Evolutionary conservation across 2,888 invertebrate genomes (phyloP).

Genomic region (Sarcophaga carnaria): DNA sequence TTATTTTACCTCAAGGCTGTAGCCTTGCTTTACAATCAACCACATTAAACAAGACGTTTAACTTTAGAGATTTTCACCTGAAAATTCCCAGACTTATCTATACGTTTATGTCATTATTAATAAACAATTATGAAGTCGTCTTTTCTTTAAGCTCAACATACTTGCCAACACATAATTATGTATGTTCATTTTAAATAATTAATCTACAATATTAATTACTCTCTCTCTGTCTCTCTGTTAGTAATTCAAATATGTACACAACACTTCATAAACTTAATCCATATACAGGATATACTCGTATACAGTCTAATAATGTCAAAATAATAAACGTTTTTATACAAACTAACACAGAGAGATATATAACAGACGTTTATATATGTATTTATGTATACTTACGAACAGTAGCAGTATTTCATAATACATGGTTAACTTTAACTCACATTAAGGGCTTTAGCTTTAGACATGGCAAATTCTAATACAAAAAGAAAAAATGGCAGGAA

Average conservation of each 20-base stretch:
- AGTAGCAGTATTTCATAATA: not conserved
- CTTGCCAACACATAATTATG: not conserved
- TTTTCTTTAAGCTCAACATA: not conserved
- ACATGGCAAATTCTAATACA: conserved; percentile 39
- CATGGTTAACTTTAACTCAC: not conserved
- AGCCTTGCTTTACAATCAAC: not conserved
- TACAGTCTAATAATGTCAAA: conserved; percentile 7
- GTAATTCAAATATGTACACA: conserved; percentile 59
- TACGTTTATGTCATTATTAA: not conserved
- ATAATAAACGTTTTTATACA: conserved; percentile 21
- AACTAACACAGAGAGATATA: not conserved
- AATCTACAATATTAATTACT: conserved; percentile 62
- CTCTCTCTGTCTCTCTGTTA: not conserved
- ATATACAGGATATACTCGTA: not conserved
- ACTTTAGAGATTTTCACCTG: not conserved
- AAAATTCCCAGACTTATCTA: not conserved
- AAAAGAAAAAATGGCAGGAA: not conserved
- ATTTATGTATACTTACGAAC: too few species aligned
- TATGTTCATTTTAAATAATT: conserved; percentile 25
- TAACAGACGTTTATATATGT: not conserved
- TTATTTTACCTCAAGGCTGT: conserved; percentile 13
- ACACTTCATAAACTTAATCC: conserved; percentile 54
- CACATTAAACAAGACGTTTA: not conserved
- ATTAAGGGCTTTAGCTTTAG: conserved; percentile 2
- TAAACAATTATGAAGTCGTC: conserved; percentile 24